Conservation (phyloP, 2,797 vertebrate species). For the Synanceia verrucosa region DNA sequence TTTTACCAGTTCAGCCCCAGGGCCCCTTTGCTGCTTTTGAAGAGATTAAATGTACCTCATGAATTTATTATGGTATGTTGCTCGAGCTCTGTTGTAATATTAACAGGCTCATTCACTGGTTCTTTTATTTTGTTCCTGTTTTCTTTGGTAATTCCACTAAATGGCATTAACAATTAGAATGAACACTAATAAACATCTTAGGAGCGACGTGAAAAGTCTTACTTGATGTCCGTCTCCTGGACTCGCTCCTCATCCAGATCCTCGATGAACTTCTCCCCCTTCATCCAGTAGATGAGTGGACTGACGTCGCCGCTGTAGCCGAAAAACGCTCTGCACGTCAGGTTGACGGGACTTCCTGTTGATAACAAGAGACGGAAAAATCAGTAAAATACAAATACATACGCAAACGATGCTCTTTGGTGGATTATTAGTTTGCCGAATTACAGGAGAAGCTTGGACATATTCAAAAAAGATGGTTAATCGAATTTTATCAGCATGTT, state of each 20-base stretch:
- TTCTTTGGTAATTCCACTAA: background rate
- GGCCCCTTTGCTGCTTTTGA: conserved; percentile 3
- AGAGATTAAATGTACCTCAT: conserved; percentile 25
- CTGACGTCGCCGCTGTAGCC: conserved; percentile 95
- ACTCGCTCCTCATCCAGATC: conserved; percentile 95
- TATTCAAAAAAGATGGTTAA: too few species aligned
- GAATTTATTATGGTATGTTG: conserved; percentile 13
- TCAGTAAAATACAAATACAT: too few species aligned
- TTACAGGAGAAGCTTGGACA: too few species aligned
- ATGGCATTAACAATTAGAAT: background rate
- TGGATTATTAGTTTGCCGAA: too few species aligned
- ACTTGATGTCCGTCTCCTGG: conserved; percentile 97
- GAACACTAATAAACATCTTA: background rate
- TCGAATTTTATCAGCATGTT: too few species aligned
- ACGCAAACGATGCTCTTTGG: too few species aligned
- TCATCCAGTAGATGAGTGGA: conserved; percentile 99
- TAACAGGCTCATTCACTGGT: background rate
- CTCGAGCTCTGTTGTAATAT: background rate
- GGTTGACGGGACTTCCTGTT: conserved; percentile 90
- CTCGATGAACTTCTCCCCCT: conserved; percentile 98
- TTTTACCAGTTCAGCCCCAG: conserved; percentile 16
- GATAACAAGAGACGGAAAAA: conserved; percentile 24
- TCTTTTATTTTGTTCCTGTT: background rate
- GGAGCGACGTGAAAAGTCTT: conserved; percentile 57
- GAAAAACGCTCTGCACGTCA: conserved; percentile 96